Percentiles rank a stretch among this genome's conserved stretches.
Evolutionary conservation across 2,888 invertebrate species (phyloP).

Genomic region (Drosophila borealis): DNA sequence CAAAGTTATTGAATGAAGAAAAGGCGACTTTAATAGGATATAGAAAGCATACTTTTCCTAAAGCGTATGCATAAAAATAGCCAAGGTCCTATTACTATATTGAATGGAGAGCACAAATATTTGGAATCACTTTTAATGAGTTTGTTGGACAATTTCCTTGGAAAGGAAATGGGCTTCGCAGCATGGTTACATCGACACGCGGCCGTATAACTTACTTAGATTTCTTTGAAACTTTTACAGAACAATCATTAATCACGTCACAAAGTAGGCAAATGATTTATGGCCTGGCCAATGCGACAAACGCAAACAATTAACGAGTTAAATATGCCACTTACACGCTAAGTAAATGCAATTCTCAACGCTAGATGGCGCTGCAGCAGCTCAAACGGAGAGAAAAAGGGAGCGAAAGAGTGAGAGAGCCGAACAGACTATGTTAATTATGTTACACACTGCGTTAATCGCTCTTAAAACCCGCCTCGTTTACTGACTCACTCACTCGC

Average conservation of each 20-base stretch:
- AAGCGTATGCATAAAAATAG: background rate
- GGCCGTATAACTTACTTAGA: constrained; percentile 4
- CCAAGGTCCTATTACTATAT: background rate
- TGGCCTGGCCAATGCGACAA: constrained; percentile 64
- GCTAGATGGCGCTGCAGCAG: constrained; percentile 49
- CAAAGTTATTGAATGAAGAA: too few relatives aligned
- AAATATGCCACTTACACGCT: constrained; percentile 67
- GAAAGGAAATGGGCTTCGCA: constrained; percentile 5
- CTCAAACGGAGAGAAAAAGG: too few relatives aligned
- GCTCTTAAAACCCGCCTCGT: constrained; percentile 31
- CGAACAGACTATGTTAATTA: constrained; percentile 51
- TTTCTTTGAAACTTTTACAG: constrained; percentile 15
- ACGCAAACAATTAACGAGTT: constrained; percentile 68
- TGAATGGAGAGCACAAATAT: background rate
- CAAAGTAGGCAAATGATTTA: constrained; percentile 62
- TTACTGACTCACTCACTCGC: background rate
- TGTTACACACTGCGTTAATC: constrained; percentile 50
- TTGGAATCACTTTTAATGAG: constrained; percentile 10
- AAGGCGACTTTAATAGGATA: too few relatives aligned
- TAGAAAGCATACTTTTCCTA: background rate
- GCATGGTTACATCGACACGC: constrained; percentile 1
- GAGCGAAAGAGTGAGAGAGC: background rate
- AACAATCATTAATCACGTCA: constrained; percentile 54
- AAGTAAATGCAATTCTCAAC: constrained; percentile 28
- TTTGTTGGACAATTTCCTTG: constrained; percentile 6